Conservation (phyloP, 2,113 vertebrate genomes). For the Limnothrissa miodon region DNA sequence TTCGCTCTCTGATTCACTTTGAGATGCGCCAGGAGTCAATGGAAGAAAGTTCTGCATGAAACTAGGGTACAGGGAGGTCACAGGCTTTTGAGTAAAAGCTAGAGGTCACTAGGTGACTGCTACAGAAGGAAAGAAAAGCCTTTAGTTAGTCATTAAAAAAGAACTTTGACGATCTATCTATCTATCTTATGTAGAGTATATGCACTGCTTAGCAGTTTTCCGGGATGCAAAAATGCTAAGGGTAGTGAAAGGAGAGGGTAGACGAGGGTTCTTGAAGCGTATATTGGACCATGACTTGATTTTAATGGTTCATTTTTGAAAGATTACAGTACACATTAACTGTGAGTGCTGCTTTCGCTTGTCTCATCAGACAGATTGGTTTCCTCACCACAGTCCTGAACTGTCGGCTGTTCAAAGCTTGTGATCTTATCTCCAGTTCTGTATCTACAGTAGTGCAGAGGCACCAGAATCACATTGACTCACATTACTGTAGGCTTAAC, state of each 20-base stretch:
- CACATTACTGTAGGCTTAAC: not conserved
- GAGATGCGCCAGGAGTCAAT: not conserved
- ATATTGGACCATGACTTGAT: not conserved
- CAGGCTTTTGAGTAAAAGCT: not conserved
- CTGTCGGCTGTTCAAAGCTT: not conserved
- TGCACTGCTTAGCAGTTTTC: not conserved
- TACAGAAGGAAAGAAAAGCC: no score
- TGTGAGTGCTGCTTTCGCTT: not conserved
- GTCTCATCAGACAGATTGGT: not conserved
- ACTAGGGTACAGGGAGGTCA: not conserved
- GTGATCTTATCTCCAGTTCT: not conserved
- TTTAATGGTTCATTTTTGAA: not conserved
- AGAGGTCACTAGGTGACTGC: not conserved
- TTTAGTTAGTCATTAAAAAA: no score
- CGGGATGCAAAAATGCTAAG: not conserved
- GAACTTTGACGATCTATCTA: no score
- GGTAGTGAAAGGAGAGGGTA: not conserved
- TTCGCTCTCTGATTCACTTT: not conserved
- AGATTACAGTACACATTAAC: not conserved
- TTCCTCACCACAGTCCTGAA: not conserved
- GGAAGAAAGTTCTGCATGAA: not conserved
- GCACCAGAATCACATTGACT: not conserved
- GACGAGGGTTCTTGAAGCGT: not conserved
- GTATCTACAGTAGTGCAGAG: not conserved
- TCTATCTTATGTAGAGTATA: no score